Evolutionary conservation across 2,113 vertebrate species (phyloP).

Genomic region (Petaurus breviceps): DNA sequence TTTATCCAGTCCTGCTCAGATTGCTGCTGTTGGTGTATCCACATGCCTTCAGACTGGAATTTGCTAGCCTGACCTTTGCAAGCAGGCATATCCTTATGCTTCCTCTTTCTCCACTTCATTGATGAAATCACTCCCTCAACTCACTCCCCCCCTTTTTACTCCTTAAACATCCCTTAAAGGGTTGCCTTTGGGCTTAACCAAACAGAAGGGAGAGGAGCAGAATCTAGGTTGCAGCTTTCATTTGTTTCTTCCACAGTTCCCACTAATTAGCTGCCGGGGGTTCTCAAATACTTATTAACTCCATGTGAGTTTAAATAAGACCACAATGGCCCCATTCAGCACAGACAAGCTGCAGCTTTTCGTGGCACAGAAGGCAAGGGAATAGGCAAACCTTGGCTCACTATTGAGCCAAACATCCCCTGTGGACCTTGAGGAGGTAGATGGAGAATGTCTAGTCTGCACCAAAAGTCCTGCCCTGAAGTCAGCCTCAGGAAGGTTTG

Average conservation of each 20-base stretch:
- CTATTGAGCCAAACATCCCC: not conserved
- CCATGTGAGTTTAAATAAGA: conserved; percentile 53
- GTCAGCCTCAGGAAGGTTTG: not conserved
- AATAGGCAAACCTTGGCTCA: not conserved
- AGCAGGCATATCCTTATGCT: not conserved
- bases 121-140: conserved; percentile 1
- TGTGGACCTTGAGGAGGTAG: not conserved
- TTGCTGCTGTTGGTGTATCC: not conserved
- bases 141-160: not conserved
- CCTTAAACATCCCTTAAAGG: conserved; percentile 43
- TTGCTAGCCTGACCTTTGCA: not conserved
- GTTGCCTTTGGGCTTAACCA: conserved; percentile 47
- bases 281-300: conserved; percentile 67
- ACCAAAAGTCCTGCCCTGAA: not conserved
- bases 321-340: not conserved
- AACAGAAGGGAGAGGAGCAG: conserved; percentile 13
- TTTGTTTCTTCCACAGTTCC: conserved; percentile 51
- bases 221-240: not conserved
- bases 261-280: not conserved
- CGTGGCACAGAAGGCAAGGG: not conserved
- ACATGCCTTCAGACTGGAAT: not conserved
- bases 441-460: not conserved
- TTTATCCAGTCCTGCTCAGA: not conserved
- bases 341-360: not conserved
- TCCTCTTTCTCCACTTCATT: not conserved